Evolutionary conservation across 1,140 invertebrate species (phyloP).

Genomic region (Arion vulgaris): DNA sequence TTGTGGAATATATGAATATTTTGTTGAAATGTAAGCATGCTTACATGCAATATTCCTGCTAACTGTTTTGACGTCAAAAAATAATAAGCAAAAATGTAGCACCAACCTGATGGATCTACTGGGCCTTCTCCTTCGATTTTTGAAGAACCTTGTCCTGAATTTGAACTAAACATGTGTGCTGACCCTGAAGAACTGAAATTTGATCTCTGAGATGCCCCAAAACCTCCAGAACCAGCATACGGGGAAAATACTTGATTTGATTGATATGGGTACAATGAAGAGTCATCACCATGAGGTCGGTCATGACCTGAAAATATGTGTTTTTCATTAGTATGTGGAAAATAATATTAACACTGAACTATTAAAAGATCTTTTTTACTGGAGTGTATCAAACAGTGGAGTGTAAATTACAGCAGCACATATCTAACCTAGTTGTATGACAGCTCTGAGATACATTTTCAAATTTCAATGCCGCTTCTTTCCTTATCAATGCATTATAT

Average conservation of each 20-base stretch:
- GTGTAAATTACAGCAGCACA: no score
- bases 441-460: no score
- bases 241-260: conserved; percentile 28
- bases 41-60: no score
- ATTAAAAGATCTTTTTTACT: no score
- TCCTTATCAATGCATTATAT: no score
- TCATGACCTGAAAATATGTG: conserved; percentile 17
- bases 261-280: conserved; percentile 19
- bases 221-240: conserved; percentile 14
- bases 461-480: no score
- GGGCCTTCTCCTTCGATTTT: conserved; percentile 3
- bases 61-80: background rate
- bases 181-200: conserved; percentile 15
- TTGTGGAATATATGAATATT: no score
- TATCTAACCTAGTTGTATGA: no score
- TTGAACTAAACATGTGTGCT: background rate
- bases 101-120: conserved; percentile 46
- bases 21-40: no score
- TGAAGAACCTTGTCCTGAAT: conserved; percentile 8
- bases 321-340: background rate
- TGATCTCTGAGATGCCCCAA: conserved; percentile 28
- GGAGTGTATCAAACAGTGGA: no score
- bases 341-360: no score
- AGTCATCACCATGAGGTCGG: conserved; percentile 30
- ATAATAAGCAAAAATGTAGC: background rate